A percentile compares a stretch with the other conserved stretches of the same genome.
These are phyloP conservation scores for Aulostomus chinensis DNA, from an alignment of 2,797 vertebrate species.

Conservation along the genomic window DNA sequence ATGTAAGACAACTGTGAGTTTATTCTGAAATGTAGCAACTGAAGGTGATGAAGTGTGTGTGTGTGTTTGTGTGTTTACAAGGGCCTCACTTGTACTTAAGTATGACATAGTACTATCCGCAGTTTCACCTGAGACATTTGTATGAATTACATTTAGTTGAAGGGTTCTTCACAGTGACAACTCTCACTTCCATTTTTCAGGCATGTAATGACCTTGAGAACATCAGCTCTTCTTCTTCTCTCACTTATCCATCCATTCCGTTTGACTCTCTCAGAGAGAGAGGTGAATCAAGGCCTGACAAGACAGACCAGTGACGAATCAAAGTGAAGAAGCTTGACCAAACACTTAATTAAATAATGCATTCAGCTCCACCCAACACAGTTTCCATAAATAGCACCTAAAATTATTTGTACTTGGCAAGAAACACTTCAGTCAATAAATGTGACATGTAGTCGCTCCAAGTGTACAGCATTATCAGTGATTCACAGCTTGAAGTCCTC, in stretches of 20 bases:
- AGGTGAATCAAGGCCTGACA: constrained; percentile 18
- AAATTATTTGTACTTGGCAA: constrained; percentile 17
- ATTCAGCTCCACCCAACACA: constrained; percentile 22
- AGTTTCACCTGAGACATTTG: constrained; percentile 25
- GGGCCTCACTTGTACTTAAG: not conserved
- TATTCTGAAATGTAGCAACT: constrained; percentile 52
- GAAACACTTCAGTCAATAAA: constrained; percentile 33
- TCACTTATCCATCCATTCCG: not conserved
- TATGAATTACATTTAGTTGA: constrained; percentile 31
- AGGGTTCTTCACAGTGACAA: constrained; percentile 18
- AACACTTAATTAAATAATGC: constrained; percentile 34
- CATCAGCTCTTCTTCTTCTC: constrained; percentile 15
- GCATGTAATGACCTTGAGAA: constrained; percentile 40
- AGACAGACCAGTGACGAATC: constrained; percentile 29
- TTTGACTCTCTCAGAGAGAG: constrained; percentile 8
- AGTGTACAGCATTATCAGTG: constrained; percentile 47
- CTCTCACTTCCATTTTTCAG: constrained; percentile 11
- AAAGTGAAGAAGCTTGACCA: constrained; percentile 40
- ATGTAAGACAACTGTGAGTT: constrained; percentile 52
- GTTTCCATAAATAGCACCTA: constrained; percentile 35
- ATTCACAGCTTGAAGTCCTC: constrained; percentile 42
- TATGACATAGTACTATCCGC: constrained; percentile 1
- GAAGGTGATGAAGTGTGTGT: too few relatives aligned
- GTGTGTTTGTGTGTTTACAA: too few relatives aligned
- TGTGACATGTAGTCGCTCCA: constrained; percentile 39